These are phyloP conservation scores for Troilus luridus DNA, from an alignment of 2,888 invertebrate genomes.

Conservation along the genomic window DNA sequence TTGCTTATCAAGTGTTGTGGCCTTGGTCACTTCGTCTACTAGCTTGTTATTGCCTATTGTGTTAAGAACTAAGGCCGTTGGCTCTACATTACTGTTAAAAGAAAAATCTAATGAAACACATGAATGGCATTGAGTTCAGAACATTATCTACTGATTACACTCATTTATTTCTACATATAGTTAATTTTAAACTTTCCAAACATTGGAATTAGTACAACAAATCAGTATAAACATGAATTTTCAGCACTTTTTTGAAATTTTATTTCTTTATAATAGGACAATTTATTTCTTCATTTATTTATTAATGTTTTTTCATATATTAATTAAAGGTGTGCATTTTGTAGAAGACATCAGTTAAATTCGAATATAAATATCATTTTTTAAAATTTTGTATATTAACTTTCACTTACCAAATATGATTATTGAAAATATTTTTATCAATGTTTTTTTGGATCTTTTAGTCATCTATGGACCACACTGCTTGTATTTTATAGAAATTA, in stretches of 20 bases:
- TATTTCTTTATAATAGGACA: neutral
- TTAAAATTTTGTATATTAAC: neutral
- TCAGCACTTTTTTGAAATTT: neutral
- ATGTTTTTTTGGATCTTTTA: too few relatives aligned
- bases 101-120: neutral
- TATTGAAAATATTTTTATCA: too few relatives aligned
- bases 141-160: neutral
- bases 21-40: slow-evolving; percentile 30
- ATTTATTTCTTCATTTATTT: neutral
- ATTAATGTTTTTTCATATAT: neutral
- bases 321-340: neutral
- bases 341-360: neutral
- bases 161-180: neutral
- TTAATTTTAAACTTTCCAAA: neutral
- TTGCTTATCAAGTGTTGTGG: slow-evolving; percentile 24
- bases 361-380: neutral
- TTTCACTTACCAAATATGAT: too few relatives aligned
- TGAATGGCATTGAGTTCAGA: neutral
- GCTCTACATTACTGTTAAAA: neutral
- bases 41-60: slow-evolving; percentile 40
- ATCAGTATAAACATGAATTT: neutral
- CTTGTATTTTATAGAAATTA: too few relatives aligned
- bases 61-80: slow-evolving; percentile 8
- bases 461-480: too few relatives aligned
- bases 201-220: neutral